Evolutionary conservation across 2,797 vertebrate species (phyloP), one percentile per base, ranked within the genome.

Genomic region (Anguilla obscura): DNA sequence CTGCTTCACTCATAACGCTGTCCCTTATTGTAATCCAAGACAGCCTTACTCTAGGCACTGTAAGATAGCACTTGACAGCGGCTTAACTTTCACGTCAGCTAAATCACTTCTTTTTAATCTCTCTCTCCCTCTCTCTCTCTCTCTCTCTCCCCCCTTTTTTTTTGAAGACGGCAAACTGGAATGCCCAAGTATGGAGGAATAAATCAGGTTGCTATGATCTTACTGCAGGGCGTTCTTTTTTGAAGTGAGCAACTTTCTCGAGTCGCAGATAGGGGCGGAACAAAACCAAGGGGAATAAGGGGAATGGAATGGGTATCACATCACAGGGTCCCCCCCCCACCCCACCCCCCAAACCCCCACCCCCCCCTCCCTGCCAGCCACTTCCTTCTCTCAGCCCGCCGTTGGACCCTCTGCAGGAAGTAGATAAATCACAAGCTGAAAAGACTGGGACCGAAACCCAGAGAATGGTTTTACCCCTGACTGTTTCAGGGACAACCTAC

Each of bases 71-170:
- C 89, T 82, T 90, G 88, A 89, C 89, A 88, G 89, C 85, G 56
- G 87, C 88, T 91, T 92, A 91, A 82, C 69, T 60, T 86, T 89
- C 54, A 58, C 79, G 86, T 92, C 90, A 88, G 88, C 83, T 87
- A 90, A 90, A 88, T 89, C 89, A 86, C 87, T 89, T 88, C 87
- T 79, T 89, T 90, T 90, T 90, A 91, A 91, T 91, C 89, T 90
- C 58, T 88, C 76, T 88, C 86, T 56, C 82, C 66, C 87, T 40
- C 86, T 84, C 54, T 30, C 71, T 14, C 84, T 84, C 45, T 87
- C 63, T 58, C 86, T 84, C 71, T 89, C 89, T 27, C 12, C 63
- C 63, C 40, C 40, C 4, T 5, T 45, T 89, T 87, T 87, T 82
- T 36, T 89, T 86, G 87, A 88, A 92, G 90, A 88, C 90, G 88